These are phyloP conservation scores for Drosophila macrospina DNA, from an alignment of 2,888 invertebrate genomes.

Conservation along the genomic window DNA sequence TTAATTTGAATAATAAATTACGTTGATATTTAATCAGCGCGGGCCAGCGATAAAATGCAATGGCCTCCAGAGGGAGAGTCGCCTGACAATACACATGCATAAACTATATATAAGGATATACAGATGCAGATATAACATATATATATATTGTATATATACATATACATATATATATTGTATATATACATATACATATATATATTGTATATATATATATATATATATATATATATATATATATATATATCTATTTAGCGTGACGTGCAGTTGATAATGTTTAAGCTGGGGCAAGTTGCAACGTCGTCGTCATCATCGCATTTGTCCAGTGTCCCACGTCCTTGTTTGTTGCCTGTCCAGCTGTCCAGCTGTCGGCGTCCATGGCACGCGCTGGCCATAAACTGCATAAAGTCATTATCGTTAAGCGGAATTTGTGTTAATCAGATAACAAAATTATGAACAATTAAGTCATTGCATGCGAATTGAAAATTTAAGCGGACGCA, in stretches of 20 bases:
- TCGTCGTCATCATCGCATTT: constrained; percentile 22
- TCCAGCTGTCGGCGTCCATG: constrained; percentile 17
- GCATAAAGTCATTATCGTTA: constrained; percentile 81
- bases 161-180: constrained; percentile 16
- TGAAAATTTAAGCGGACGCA: constrained; percentile 72
- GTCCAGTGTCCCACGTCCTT: constrained; percentile 11
- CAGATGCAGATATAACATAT: background rate
- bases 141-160: background rate
- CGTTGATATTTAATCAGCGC: constrained; percentile 78
- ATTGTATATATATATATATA: background rate
- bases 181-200: constrained; percentile 19
- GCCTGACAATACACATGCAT: constrained; percentile 22
- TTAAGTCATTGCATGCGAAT: constrained; percentile 81
- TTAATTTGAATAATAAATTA: constrained; percentile 79
- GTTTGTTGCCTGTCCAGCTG: constrained; percentile 33
- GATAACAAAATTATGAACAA: constrained; percentile 81
- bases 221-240: constrained; percentile 3
- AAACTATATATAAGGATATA: constrained; percentile 24
- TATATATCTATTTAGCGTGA: constrained; percentile 39
- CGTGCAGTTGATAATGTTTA: constrained; percentile 71
- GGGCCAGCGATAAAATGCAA: constrained; percentile 74
- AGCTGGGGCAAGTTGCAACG: constrained; percentile 41
- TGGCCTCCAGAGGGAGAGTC: constrained; percentile 52
- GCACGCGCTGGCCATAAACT: constrained; percentile 75
- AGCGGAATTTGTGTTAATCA: constrained; percentile 80